Conservation (phyloP, 2,113 vertebrate species). For the Orcinus orca region DNA sequence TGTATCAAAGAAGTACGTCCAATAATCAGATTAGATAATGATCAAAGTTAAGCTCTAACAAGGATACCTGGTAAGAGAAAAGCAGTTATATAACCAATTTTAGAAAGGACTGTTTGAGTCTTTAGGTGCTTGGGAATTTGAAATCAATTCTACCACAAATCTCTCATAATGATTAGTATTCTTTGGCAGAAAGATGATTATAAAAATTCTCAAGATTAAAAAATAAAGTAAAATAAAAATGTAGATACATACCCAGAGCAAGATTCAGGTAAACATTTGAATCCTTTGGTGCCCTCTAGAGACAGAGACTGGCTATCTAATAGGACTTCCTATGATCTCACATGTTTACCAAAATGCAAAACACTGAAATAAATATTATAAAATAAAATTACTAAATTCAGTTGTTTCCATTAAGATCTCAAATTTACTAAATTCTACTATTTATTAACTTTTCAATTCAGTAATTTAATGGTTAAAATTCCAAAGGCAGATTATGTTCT, state of each 20-base stretch:
- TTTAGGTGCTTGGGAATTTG: neutral
- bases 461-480: conserved; percentile 43
- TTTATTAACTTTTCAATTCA: conserved; percentile 20
- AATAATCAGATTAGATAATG: neutral
- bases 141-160: conserved; percentile 30
- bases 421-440: conserved; percentile 49
- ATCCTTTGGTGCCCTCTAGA: conserved; percentile 80
- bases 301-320: conserved; percentile 66
- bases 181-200: conserved; percentile 17
- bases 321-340: conserved; percentile 65
- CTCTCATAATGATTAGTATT: conserved; percentile 36
- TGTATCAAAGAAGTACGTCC: neutral
- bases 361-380: conserved; percentile 70
- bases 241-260: conserved; percentile 63
- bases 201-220: conserved; percentile 50
- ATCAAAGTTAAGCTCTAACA: neutral
- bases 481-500: conserved; percentile 2
- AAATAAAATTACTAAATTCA: conserved; percentile 69
- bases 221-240: conserved; percentile 53
- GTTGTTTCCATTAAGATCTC: conserved; percentile 42
- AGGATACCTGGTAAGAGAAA: neutral
- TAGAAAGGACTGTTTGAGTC: neutral
- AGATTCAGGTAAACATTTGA: conserved; percentile 62
- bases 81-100: neutral
- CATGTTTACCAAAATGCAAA: conserved; percentile 71